Percentiles rank a stretch among this genome's conserved stretches.
Conservation (phyloP, 2,113 vertebrate species). For the Syngnathus typhle region DNA sequence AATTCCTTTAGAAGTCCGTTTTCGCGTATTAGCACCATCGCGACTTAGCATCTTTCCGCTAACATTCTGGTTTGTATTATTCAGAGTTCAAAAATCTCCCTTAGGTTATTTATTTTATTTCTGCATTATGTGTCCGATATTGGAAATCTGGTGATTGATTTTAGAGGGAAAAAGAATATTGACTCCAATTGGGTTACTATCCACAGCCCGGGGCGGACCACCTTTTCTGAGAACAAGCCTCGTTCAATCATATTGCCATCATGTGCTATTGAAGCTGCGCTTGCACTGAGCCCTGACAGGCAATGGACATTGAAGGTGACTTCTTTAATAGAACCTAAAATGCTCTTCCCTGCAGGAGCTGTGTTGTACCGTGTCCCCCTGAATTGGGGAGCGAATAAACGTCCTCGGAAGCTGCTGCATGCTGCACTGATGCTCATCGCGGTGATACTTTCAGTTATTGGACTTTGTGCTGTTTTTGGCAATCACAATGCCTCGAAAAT, state of each 20-base stretch:
- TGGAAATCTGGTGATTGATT: too few species aligned
- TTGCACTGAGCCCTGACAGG: not conserved
- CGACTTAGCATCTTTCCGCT: too few species aligned
- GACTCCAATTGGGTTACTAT: too few species aligned
- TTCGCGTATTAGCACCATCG: too few species aligned
- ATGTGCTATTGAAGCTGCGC: not conserved
- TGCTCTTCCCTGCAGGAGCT: constrained; percentile 60
- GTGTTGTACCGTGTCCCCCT: constrained; percentile 83
- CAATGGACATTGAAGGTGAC: not conserved
- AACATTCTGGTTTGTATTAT: not conserved
- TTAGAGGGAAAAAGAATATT: too few species aligned
- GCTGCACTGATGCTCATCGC: constrained; percentile 68
- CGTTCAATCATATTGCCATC: not conserved
- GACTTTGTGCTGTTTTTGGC: constrained; percentile 79
- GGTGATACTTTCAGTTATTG: constrained; percentile 70
- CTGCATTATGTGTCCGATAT: too few species aligned
- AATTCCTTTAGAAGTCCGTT: not conserved
- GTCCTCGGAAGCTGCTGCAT: constrained; percentile 85
- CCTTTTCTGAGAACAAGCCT: too few species aligned
- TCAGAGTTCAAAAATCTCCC: not conserved
- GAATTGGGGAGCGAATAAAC: constrained; percentile 76
- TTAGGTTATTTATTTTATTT: too few species aligned
- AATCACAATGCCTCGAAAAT: constrained; percentile 63
- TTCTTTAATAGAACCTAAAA: not conserved
- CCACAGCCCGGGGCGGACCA: too few species aligned